These are phyloP conservation scores for Acomys russatus DNA, from an alignment of 2,797 vertebrate species.

Conservation along the genomic window DNA sequence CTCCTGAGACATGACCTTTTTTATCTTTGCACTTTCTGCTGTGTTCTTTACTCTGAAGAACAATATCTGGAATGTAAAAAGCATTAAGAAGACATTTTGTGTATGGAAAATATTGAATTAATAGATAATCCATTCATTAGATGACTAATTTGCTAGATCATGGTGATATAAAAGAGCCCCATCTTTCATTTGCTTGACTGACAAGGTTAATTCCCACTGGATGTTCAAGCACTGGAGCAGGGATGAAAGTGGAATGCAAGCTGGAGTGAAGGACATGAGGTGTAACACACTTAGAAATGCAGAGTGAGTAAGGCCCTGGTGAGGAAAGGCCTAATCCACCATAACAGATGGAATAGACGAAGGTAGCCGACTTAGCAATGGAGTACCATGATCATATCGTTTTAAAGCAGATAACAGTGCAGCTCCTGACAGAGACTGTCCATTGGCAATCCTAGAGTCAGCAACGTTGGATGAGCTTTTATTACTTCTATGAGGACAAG, in stretches of 20 bases:
- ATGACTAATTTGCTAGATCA: not conserved
- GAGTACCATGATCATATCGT: not conserved
- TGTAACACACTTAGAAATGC: not conserved
- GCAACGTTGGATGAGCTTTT: not conserved
- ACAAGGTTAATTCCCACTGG: not conserved
- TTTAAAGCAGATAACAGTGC: not conserved
- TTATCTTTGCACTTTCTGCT: not conserved
- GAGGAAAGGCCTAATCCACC: not conserved
- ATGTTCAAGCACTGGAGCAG: not conserved
- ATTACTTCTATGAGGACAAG: not conserved
- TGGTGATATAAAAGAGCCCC: not conserved
- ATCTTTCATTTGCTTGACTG: constrained; percentile 10
- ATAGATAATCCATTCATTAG: constrained; percentile 22
- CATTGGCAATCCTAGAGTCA: not conserved
- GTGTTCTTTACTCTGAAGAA: not conserved
- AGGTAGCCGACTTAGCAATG: not conserved
- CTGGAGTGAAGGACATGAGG: not conserved
- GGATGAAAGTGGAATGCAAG: not conserved
- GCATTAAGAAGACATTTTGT: not conserved
- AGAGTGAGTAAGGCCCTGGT: not conserved
- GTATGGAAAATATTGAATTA: not conserved
- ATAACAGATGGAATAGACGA: not conserved
- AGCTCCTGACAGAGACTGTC: not conserved
- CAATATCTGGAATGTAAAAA: not conserved
- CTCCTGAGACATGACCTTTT: not conserved